phyloP scores from a whole-genome alignment of 1,140 invertebrate genomes.

The Anagrus nilaparvatae region DNA sequence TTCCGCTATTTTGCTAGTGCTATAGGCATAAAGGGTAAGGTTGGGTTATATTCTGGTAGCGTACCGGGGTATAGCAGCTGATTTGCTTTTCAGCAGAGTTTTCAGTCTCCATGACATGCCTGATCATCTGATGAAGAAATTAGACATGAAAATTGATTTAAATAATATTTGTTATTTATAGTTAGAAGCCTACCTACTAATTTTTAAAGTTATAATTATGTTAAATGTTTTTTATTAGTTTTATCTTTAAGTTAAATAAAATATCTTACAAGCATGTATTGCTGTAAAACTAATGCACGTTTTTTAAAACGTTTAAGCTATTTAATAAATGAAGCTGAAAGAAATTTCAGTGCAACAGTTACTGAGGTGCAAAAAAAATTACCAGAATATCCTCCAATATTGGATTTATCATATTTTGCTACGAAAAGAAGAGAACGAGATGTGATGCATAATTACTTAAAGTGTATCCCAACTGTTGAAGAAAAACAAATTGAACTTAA shows the following conservation, averaged over 20 bases:
- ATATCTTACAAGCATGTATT: slow-evolving; percentile 9
- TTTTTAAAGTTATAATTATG: background rate
- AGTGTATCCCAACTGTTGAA: slow-evolving; percentile 58
- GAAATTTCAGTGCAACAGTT: background rate
- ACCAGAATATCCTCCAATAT: slow-evolving; percentile 51
- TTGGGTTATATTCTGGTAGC: too few species aligned
- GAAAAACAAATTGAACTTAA: slow-evolving; percentile 73
- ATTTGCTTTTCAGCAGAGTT: too few species aligned
- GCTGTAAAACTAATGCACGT: slow-evolving; percentile 3
- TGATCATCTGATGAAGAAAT: too few species aligned
- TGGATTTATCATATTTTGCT: slow-evolving; percentile 41
- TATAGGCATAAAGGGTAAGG: too few species aligned
- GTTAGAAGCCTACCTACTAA: too few species aligned
- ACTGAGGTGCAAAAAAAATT: background rate
- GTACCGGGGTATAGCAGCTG: too few species aligned
- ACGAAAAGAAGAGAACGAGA: slow-evolving; percentile 34
- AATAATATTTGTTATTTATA: too few species aligned
- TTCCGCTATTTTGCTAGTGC: too few species aligned
- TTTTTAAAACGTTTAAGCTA: background rate
- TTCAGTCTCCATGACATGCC: too few species aligned
- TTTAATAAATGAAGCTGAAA: background rate
- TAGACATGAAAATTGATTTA: too few species aligned
- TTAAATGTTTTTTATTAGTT: background rate
- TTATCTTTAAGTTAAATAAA: background rate
- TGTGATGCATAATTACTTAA: slow-evolving; percentile 48